Evolutionary conservation across 2,797 vertebrate species (phyloP).

Genomic region (Peromyscus eremicus): DNA sequence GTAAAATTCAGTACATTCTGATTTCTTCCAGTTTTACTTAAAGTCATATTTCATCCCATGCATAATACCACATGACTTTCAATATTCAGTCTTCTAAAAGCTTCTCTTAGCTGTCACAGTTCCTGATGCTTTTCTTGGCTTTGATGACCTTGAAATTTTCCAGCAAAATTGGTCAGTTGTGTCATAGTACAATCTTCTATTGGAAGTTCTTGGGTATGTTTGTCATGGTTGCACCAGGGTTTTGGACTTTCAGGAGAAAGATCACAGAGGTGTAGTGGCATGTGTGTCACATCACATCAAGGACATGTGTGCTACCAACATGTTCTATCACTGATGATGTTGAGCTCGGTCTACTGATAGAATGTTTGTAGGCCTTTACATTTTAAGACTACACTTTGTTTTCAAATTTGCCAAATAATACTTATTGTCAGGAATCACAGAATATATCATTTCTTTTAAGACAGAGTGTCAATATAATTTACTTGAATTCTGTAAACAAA

Average conservation of each 20-base stretch:
- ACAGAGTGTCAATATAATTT: neutral
- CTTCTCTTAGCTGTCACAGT: neutral
- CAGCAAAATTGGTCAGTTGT: neutral
- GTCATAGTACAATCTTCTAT: neutral
- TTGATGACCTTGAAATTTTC: neutral
- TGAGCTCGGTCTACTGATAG: neutral
- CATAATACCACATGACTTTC: neutral
- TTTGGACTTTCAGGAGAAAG: neutral
- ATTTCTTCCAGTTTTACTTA: constrained; percentile 4
- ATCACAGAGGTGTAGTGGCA: neutral
- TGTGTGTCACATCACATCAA: neutral
- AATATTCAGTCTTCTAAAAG: neutral
- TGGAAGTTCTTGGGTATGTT: constrained; percentile 18
- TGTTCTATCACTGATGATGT: neutral
- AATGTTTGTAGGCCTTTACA: neutral
- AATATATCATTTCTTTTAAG: neutral
- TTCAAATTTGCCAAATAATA: neutral
- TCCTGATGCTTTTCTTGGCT: neutral
- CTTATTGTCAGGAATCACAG: neutral
- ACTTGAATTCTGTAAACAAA: constrained; percentile 16
- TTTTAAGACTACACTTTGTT: neutral
- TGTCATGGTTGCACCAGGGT: neutral
- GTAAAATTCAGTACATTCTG: neutral
- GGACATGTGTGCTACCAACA: no score
- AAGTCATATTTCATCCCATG: neutral